Percentiles rank a stretch among this genome's conserved stretches.
phyloP scores from a whole-genome alignment of 2,888 invertebrate species.

The Hyles lineata region DNA sequence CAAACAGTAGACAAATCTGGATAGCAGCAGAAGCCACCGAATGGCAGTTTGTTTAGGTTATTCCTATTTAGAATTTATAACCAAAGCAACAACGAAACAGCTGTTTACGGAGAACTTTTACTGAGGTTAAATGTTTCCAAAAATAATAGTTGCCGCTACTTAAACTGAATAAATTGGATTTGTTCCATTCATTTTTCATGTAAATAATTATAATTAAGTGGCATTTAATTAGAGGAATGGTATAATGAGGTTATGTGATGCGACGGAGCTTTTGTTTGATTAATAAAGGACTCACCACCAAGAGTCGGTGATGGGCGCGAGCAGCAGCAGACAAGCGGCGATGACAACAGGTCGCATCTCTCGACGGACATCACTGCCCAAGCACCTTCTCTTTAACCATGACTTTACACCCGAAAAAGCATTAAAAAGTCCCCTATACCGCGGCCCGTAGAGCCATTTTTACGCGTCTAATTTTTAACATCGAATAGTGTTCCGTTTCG shows the following conservation, averaged over 20 bases:
- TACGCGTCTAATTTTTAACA: constrained; percentile 39
- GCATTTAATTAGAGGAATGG: constrained; percentile 1
- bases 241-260: constrained; percentile 6
- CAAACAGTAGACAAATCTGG: constrained; percentile 12
- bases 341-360: constrained; percentile 91
- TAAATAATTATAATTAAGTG: background rate
- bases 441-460: constrained; percentile 44
- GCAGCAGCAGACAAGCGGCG: constrained; percentile 93
- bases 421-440: constrained; percentile 40
- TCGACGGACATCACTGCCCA: constrained; percentile 78
- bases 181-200: background rate
- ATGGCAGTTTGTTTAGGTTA: constrained; percentile 18
- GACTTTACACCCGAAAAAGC: constrained; percentile 45
- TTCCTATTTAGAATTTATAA: constrained; percentile 25
- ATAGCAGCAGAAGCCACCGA: constrained; percentile 11
- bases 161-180: background rate
- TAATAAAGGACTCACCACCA: constrained; percentile 90
- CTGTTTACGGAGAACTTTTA: constrained; percentile 23
- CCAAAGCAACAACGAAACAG: constrained; percentile 20
- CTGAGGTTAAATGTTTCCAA: constrained; percentile 21
- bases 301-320: constrained; percentile 94
- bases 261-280: background rate
- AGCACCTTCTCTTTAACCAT: constrained; percentile 59
- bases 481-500: constrained; percentile 35
- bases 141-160: constrained; percentile 7